phyloP scores from a whole-genome alignment of 2,113 vertebrate species.

The Sinocyclocheilus maitianheensis region DNA sequence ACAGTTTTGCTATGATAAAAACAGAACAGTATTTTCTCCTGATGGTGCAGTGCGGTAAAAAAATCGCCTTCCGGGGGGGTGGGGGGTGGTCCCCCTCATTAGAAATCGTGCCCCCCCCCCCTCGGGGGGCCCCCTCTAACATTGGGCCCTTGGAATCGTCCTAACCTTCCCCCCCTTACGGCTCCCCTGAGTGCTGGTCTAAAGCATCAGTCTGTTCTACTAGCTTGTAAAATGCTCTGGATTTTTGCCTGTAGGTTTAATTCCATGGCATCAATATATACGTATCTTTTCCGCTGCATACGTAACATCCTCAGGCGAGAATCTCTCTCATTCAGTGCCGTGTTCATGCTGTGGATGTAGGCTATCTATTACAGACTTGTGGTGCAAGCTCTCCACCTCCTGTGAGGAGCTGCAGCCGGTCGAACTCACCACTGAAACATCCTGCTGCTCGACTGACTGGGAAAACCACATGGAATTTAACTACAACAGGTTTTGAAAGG shows the following conservation, averaged over 20 bases:
- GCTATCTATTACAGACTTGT: conserved; percentile 4
- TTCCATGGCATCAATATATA: conserved; percentile 27
- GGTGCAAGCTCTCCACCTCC: conserved; percentile 12
- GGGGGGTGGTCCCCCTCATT: no score
- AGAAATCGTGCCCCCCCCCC: no score
- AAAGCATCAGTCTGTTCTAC: background rate
- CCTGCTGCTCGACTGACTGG: background rate
- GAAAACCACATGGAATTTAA: background rate
- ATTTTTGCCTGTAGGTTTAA: conserved; percentile 16
- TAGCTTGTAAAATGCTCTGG: conserved; percentile 12
- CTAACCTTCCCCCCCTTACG: no score
- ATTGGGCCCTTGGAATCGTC: no score
- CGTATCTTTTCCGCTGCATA: conserved; percentile 21
- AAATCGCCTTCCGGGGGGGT: no score
- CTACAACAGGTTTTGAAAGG: background rate
- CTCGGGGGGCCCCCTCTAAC: no score
- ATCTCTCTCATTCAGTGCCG: background rate
- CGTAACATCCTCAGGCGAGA: conserved; percentile 36
- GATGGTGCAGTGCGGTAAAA: no score
- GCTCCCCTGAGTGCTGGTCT: background rate
- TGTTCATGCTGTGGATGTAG: conserved; percentile 28
- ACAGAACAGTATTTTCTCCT: background rate
- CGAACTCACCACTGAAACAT: background rate
- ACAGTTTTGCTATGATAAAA: background rate
- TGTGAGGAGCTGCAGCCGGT: background rate